Evolutionary conservation across 2,888 invertebrate species (phyloP).

Genomic region (Archaeoteleia sp.): DNA sequence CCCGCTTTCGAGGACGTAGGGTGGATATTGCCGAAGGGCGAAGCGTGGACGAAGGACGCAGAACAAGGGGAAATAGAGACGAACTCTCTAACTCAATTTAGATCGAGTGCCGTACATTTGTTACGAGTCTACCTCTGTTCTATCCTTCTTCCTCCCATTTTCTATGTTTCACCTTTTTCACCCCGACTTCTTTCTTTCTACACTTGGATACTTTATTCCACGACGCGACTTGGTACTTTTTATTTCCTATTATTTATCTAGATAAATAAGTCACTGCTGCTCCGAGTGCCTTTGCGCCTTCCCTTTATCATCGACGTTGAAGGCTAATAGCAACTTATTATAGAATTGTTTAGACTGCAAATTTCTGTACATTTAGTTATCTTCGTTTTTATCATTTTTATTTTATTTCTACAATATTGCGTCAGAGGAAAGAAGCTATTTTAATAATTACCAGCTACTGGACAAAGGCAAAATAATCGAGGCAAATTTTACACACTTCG

Average conservation of each 20-base stretch:
- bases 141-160: slow-evolving; percentile 39
- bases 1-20: slow-evolving; percentile 57
- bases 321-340: slow-evolving; percentile 55
- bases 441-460: no score
- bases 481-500: no score
- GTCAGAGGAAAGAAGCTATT: background rate
- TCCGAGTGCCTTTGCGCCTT: slow-evolving; percentile 17
- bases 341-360: slow-evolving; percentile 9
- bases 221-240: slow-evolving; percentile 61
- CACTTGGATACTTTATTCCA: slow-evolving; percentile 58
- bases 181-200: slow-evolving; percentile 51
- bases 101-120: slow-evolving; percentile 75
- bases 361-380: background rate
- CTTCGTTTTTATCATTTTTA: background rate
- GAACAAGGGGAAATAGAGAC: slow-evolving; percentile 55
- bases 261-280: slow-evolving; percentile 72
- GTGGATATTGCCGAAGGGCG: slow-evolving; percentile 56
- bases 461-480: no score
- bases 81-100: slow-evolving; percentile 74
- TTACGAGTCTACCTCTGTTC: slow-evolving; percentile 65
- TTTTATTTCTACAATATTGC: no score
- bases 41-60: slow-evolving; percentile 54
- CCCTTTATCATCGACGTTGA: slow-evolving; percentile 58
- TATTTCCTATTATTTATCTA: slow-evolving; percentile 74
- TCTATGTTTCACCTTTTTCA: slow-evolving; percentile 45